Evolutionary conservation across 2,797 vertebrate genomes (phyloP), one percentile per base, ranked within the genome.

Genomic region (Mycteria americana): DNA sequence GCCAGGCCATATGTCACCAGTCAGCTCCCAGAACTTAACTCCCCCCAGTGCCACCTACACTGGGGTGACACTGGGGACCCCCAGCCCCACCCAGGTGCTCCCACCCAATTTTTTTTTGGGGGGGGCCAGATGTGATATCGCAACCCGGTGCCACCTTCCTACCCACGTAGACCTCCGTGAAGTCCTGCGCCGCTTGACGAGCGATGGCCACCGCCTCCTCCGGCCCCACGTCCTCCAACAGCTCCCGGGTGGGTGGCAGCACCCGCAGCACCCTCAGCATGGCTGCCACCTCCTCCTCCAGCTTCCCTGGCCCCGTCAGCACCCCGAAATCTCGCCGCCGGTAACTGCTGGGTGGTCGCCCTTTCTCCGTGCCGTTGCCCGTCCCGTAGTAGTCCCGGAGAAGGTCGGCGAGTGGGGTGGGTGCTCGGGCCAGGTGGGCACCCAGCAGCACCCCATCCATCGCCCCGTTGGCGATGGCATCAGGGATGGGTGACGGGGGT

Each of bases 381-480:
- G 72, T 95, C 0, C 91, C 16, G 11, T 99, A 99, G 95, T 99
- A 99, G 65, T 93, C 93, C 24, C 93, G 98, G 68, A 99, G 96
- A 37, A 99, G 96, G 12, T 88, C 39, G 74, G 98, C 98, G 30
- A 99, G 96, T 0, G 64, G 63, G 53, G 78, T 18, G 23, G 88
- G 78, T 28, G 88, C 95, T 41, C 4, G 37, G 33, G 93, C 96
- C 60, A 99, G 56, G 18, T 86, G 93, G 8, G 79, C 74, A 21
- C 99, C 99, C 75, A 99, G 94, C 76, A 99, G 93, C 23, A 91
- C 62, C 62, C 99, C 99, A 10, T 99, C 99, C 98, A 99, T 98
- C 15, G 98, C 99, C 13, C 99, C 99, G 12, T 98, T 98, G 84
- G 99, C 97, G 18, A 99, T 65, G 27, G 99, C 98, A 4, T 98